Evolutionary conservation across 53 echinoderm and acorn worm genomes (phyloP).

Genomic region (Paracentrotus lividus): DNA sequence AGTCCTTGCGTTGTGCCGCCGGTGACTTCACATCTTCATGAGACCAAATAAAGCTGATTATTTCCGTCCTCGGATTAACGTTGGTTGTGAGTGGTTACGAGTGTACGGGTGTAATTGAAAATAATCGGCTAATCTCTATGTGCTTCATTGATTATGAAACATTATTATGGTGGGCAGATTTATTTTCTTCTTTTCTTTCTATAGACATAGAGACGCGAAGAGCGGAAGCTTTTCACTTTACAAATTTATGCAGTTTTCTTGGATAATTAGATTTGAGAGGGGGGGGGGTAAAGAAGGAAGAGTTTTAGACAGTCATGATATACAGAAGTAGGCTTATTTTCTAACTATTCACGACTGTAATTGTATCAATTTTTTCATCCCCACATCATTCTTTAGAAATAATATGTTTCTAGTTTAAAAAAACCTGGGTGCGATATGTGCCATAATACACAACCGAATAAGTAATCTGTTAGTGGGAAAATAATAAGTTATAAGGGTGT

Average conservation of each 20-base stretch:
- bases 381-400: neutral
- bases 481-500: too few species aligned
- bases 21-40: neutral
- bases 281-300: neutral
- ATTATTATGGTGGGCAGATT: neutral
- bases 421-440: too few species aligned
- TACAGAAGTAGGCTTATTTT: neutral
- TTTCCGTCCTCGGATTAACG: neutral
- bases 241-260: neutral
- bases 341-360: neutral
- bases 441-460: too few species aligned
- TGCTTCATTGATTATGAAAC: neutral
- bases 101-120: conserved; percentile 4
- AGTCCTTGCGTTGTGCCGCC: neutral
- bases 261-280: neutral
- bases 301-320: neutral
- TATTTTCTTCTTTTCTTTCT: neutral
- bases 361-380: neutral
- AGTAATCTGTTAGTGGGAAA: too few species aligned
- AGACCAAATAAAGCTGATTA: conserved; percentile 32
- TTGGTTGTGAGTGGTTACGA: neutral
- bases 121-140: conserved; percentile 3
- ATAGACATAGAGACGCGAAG: neutral
- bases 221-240: neutral
- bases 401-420: too few species aligned